These are phyloP conservation scores for Neodon shergylaensis DNA, from an alignment of 2,113 vertebrate genomes.

Conservation along the genomic window DNA sequence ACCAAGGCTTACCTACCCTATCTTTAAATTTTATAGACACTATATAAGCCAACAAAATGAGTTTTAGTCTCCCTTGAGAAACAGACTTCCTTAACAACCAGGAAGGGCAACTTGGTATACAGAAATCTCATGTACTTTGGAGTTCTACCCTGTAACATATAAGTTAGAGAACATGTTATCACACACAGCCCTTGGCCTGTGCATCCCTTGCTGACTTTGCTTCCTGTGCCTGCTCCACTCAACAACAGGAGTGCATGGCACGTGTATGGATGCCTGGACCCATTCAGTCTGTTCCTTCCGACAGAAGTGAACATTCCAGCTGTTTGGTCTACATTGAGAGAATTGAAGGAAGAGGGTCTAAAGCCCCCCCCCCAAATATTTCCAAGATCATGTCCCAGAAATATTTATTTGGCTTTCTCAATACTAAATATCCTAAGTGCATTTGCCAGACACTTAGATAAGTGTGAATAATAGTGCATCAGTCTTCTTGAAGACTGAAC, in stretches of 20 bases:
- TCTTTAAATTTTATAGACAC: conserved; percentile 55
- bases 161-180: background rate
- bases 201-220: background rate
- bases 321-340: background rate
- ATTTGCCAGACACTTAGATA: background rate
- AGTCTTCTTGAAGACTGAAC: background rate
- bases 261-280: background rate
- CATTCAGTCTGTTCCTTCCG: background rate
- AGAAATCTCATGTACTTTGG: background rate
- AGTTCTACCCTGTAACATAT: background rate
- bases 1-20: background rate
- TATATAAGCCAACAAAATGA: background rate
- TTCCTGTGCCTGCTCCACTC: background rate
- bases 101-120: background rate
- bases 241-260: background rate
- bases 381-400: background rate
- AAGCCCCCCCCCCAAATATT: background rate
- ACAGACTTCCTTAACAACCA: background rate
- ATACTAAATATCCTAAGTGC: background rate
- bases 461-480: background rate
- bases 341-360: background rate
- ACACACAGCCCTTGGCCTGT: too few relatives aligned
- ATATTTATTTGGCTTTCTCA: background rate
- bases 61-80: conserved; percentile 13
- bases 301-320: background rate